Conservation (phyloP, 1,140 invertebrate species). For the Caenorhabditis tropicalis region DNA sequence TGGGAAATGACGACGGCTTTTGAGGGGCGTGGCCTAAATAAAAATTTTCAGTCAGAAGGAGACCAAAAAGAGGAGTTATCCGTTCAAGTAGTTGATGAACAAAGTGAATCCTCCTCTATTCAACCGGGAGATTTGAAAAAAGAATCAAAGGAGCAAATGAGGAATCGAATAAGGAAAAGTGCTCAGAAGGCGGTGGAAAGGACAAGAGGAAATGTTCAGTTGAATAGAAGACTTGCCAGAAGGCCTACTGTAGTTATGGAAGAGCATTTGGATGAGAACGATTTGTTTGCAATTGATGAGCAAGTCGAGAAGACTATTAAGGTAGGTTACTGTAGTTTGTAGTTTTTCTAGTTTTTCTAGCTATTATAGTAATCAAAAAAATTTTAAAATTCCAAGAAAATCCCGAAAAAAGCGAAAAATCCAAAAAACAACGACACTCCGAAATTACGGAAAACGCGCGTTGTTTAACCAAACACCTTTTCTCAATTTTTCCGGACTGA, state of each 20-base stretch:
- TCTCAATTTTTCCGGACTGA: too few relatives aligned
- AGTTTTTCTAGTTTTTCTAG: too few relatives aligned
- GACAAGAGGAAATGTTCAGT: constrained; percentile 13
- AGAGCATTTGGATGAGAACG: constrained; percentile 35
- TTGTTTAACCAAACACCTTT: too few relatives aligned
- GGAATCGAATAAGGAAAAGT: constrained; percentile 26
- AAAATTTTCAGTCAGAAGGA: neutral
- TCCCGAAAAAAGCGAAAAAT: too few relatives aligned
- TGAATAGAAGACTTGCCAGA: constrained; percentile 12
- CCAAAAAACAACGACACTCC: too few relatives aligned
- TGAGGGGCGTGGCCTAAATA: too few relatives aligned
- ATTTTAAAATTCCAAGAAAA: too few relatives aligned
- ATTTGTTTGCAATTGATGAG: constrained; percentile 18
- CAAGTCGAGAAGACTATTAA: constrained; percentile 32
- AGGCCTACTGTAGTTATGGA: neutral
- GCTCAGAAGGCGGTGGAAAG: constrained; percentile 29
- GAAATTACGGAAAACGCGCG: too few relatives aligned
- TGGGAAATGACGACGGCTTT: too few relatives aligned
- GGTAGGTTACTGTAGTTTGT: neutral
- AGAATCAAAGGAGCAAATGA: constrained; percentile 29
- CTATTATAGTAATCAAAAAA: too few relatives aligned
- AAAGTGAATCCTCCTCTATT: constrained; percentile 9
- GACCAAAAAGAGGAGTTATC: constrained; percentile 8
- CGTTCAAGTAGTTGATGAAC: neutral
- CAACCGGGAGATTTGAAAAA: neutral